Evolutionary conservation across 1,140 invertebrate genomes (phyloP), one percentile per base, ranked within the genome.

Genomic region (Drosophila saltans): DNA sequence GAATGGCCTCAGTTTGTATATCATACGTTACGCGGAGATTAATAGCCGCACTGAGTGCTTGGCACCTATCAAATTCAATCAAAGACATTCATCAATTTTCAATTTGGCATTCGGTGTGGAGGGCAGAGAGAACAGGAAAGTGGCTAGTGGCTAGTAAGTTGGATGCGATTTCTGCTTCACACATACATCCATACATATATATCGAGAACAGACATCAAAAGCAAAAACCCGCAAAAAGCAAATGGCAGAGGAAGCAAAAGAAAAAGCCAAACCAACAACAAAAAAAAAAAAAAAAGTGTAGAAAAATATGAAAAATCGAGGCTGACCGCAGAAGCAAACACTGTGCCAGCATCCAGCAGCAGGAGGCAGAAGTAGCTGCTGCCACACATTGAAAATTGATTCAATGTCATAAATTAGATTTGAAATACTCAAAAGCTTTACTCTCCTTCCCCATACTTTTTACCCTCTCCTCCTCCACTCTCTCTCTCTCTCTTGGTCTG

Each of bases 341-440:
- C 67, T 59, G 52, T n/a, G 45, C 36, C 24, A 48, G 48, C 28
- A 74, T 26, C 56, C 52, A 58, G 28, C 28, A 30, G 28, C 28
- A 30, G 33, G 33, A 2, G 33, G 33, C 33, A 36, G 33, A 36
- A 36, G 33, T 36, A 36, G 33, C 33, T 36, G 21, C 41, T 52
- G 69, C 63, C 52, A 57, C 40, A 28, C 68, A 66, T 65, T 70
- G 61, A 65, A 79, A 89, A 89, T 89, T 89, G 85, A 89, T 89
- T 90, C 80, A 90, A 89, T 89, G 85, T 89, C 84, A 89, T 89
- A 89, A 89, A 89, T 89, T 89, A 90, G 84, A 89, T 89, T 89
- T 89, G 81, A 89, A 89, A 89, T 88, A 72, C 80, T 88, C 83
- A 77, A 88, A 88, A 86, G 81, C 75, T 67, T 77, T 70, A 28